Evolutionary conservation across 2,113 vertebrate species (phyloP), one percentile per base, ranked within the genome.

Genomic region (Dunckerocampus dactyliophorus): DNA sequence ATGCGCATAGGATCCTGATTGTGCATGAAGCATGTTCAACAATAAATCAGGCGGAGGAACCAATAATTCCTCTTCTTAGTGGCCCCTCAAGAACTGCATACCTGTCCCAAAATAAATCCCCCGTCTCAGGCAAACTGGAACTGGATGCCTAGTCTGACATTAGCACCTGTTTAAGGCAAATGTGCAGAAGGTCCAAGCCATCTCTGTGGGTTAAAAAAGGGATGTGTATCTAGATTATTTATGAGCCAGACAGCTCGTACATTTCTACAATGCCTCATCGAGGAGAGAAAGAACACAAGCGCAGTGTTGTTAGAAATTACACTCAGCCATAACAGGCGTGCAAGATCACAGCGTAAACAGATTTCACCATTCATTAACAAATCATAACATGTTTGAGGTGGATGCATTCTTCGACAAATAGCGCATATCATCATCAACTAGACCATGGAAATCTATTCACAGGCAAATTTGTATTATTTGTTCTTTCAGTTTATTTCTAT

Each of bases 141-240:
- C 75, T 77, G 70, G 17, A 81, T 64, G 74, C 47, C 72, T 59
- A 69, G 15, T 58, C 83, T 87, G 85, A 85, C 82, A 75, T 85
- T 79, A 84, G 75, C 74, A 65, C 71, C 82, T 75, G 64, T 63
- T 63, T 80, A 22, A 71, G 77, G 65, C 54, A 54, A 75, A 80
- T 64, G 62, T 57, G 56, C 34, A 56, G 19, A 28, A 47, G 39
- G 60, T 46, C 68, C 52, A 1, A 1, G 39, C 21, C 34, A 47
- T 64, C 68, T 69, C 54, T 39, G 7, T 15, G 50, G 43, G 48
- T 68, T 81, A 11, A 69, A 75, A 77, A 70, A 72, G 9, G 61
- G 69, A 77, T 37, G 57, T 46, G 52, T 8, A 14, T 61, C 55
- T 69, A 51, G 15, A 80, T 77, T 85, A 76, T 84, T 82, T 75